Evolutionary conservation across 2,113 vertebrate species (phyloP).

Genomic region (Mugil cephalus): DNA sequence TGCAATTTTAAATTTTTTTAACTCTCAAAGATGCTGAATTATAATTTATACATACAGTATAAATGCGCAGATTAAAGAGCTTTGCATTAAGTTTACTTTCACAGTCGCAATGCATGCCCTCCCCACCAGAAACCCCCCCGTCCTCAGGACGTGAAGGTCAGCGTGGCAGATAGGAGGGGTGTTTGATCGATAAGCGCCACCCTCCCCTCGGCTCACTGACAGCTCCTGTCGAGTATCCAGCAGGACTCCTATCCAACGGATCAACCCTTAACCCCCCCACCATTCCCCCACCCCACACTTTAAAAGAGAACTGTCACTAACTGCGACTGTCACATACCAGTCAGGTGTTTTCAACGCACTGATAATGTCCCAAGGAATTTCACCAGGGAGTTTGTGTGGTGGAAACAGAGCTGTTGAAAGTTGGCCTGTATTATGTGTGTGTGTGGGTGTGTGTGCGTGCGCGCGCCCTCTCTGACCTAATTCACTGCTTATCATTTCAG

Average conservation of each 20-base stretch:
- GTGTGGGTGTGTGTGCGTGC: slow-evolving; percentile 24
- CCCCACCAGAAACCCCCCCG: slow-evolving; percentile 32
- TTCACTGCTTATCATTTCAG: slow-evolving; percentile 54
- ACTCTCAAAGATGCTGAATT: background rate
- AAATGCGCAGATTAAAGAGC: too few relatives aligned
- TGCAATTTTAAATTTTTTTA: too few relatives aligned
- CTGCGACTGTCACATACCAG: slow-evolving; percentile 83
- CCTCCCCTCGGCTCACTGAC: slow-evolving; percentile 76
- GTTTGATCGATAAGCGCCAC: slow-evolving; percentile 88
- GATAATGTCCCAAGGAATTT: slow-evolving; percentile 76
- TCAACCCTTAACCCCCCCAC: slow-evolving; percentile 48
- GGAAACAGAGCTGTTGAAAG: slow-evolving; percentile 62
- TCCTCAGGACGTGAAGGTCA: slow-evolving; percentile 85
- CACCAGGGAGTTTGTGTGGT: slow-evolving; percentile 47
- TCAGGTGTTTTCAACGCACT: slow-evolving; percentile 83
- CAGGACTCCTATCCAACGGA: slow-evolving; percentile 76
- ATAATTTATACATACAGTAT: background rate
- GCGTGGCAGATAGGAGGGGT: slow-evolving; percentile 84
- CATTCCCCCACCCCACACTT: slow-evolving; percentile 48
- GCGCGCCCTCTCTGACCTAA: slow-evolving; percentile 55
- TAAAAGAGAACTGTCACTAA: slow-evolving; percentile 78
- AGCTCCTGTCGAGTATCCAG: slow-evolving; percentile 81
- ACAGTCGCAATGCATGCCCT: slow-evolving; percentile 1
- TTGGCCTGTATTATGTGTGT: slow-evolving; percentile 35
- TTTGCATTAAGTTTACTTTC: background rate